These are phyloP conservation scores for Ostrea edulis DNA, from an alignment of 1,140 invertebrate genomes.

Conservation along the genomic window DNA sequence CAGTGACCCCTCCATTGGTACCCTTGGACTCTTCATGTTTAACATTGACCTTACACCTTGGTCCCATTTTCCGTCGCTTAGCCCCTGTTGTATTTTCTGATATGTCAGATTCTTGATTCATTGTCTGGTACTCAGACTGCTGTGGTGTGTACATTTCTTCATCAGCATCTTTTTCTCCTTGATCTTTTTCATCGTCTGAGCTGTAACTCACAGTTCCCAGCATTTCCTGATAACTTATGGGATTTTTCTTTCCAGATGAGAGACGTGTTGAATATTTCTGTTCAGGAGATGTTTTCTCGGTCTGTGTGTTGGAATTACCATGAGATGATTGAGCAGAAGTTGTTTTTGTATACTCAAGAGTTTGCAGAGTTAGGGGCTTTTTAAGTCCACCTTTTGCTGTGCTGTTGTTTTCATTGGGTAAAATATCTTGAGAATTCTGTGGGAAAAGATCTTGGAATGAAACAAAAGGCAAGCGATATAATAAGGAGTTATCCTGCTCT, in stretches of 20 bases:
- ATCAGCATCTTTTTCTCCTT: background rate
- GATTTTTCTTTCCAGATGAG: conserved; percentile 49
- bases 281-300: background rate
- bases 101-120: background rate
- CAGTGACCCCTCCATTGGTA: conserved; percentile 1
- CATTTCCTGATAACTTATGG: conserved; percentile 47
- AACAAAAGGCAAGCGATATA: conserved; percentile 47
- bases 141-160: conserved; percentile 46
- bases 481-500: conserved; percentile 48
- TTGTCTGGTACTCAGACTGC: background rate
- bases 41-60: background rate
- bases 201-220: conserved; percentile 14
- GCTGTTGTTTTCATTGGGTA: conserved; percentile 31
- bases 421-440: conserved; percentile 12
- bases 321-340: background rate
- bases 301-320: background rate
- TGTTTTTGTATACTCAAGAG: conserved; percentile 39
- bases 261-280: conserved; percentile 42
- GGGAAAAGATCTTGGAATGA: conserved; percentile 53
- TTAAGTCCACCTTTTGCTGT: background rate
- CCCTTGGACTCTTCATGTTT: background rate
- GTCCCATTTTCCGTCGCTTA: conserved; percentile 42
- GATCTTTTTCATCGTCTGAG: conserved; percentile 25
- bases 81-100: background rate
- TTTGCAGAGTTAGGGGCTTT: background rate